Percentiles rank a stretch among this genome's conserved stretches.
phyloP scores from a whole-genome alignment of 2,888 invertebrate genomes.

The Acleris sparsana region DNA sequence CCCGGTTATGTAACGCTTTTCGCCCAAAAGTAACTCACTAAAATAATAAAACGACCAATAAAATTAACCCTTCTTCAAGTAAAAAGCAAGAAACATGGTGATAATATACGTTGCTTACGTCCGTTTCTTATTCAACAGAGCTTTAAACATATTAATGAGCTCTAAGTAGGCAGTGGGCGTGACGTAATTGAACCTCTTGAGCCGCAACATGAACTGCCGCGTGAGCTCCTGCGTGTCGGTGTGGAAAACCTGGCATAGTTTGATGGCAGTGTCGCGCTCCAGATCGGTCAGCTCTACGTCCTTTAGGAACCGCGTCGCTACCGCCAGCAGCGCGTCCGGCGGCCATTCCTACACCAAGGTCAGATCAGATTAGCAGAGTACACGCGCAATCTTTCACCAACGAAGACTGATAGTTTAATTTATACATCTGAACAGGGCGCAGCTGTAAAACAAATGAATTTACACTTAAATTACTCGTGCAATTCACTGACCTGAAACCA shows the following conservation, averaged over 20 bases:
- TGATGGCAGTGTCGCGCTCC: slow-evolving; percentile 90
- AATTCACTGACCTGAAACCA: slow-evolving; percentile 90
- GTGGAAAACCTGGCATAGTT: slow-evolving; percentile 95
- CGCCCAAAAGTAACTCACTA: slow-evolving; percentile 86
- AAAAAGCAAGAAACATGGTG: background rate
- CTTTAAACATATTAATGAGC: slow-evolving; percentile 94
- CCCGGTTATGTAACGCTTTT: slow-evolving; percentile 92
- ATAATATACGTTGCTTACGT: slow-evolving; percentile 75
- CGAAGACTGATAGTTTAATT: too few relatives aligned
- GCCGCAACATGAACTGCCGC: slow-evolving; percentile 81
- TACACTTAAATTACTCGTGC: too few relatives aligned
- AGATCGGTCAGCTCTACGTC: slow-evolving; percentile 90
- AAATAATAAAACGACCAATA: too few relatives aligned
- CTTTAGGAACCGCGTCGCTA: slow-evolving; percentile 91
- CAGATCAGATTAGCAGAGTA: too few relatives aligned
- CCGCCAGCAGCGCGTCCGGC: slow-evolving; percentile 94
- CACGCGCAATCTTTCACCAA: too few relatives aligned
- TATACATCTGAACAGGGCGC: too few relatives aligned
- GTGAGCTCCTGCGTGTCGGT: slow-evolving; percentile 90
- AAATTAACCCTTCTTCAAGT: too few relatives aligned
- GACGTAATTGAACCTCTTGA: slow-evolving; percentile 93
- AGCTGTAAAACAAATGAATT: too few relatives aligned
- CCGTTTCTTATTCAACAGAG: slow-evolving; percentile 89
- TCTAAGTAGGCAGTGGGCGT: slow-evolving; percentile 97
- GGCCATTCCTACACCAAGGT: slow-evolving; percentile 90